These are phyloP conservation scores for Grapholita molesta DNA, from an alignment of 1,140 invertebrate genomes.

Conservation along the genomic window DNA sequence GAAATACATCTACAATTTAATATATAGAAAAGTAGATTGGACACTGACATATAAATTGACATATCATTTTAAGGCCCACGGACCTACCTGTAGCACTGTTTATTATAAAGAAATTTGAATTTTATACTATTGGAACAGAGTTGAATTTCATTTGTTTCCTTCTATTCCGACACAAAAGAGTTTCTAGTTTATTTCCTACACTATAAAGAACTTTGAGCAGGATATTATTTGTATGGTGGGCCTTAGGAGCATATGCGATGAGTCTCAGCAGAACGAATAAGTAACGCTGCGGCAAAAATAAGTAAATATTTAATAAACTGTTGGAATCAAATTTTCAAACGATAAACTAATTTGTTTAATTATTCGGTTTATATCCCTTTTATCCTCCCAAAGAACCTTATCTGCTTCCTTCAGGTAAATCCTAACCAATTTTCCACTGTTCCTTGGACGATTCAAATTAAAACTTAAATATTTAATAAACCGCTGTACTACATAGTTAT, in stretches of 20 bases:
- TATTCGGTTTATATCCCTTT: conserved; percentile 35
- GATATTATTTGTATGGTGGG: too few species aligned
- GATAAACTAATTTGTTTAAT: background rate
- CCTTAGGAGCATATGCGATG: background rate
- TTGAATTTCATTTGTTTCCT: too few species aligned
- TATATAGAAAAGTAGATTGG: too few species aligned
- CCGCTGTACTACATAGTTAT: background rate
- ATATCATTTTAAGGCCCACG: too few species aligned
- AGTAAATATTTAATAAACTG: background rate
- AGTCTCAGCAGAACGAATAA: background rate
- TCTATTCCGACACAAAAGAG: too few species aligned
- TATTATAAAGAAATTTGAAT: too few species aligned
- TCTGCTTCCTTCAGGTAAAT: conserved; percentile 52
- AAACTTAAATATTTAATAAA: conserved; percentile 44
- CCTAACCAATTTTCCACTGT: conserved; percentile 66
- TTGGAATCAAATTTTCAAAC: background rate
- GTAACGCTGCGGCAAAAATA: background rate
- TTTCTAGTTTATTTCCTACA: too few species aligned
- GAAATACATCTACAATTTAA: too few species aligned
- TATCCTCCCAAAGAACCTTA: conserved; percentile 53
- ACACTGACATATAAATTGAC: too few species aligned
- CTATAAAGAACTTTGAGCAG: too few species aligned
- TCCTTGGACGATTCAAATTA: conserved; percentile 56
- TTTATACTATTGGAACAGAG: too few species aligned
- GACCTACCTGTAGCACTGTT: too few species aligned